These are phyloP conservation scores for Laothoe populi DNA, from an alignment of 2,888 invertebrate species.

Conservation along the genomic window DNA sequence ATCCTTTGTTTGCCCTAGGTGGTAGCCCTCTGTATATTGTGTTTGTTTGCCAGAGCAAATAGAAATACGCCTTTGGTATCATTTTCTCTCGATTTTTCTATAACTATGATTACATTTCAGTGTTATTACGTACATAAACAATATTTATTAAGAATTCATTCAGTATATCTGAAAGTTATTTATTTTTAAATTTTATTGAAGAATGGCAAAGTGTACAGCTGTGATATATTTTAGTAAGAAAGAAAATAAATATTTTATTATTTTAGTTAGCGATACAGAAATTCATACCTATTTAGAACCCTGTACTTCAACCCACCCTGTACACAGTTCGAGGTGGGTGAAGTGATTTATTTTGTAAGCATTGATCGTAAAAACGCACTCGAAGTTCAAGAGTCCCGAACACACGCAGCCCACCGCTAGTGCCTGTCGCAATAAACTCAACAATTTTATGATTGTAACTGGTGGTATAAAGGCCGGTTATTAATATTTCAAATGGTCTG, in stretches of 20 bases:
- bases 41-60: constrained; percentile 31
- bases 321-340: constrained; percentile 44
- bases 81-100: constrained; percentile 2
- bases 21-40: constrained; percentile 43
- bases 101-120: neutral
- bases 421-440: constrained; percentile 64
- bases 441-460: constrained; percentile 65
- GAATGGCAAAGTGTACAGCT: neutral
- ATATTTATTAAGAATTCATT: too few species aligned
- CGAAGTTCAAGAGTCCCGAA: constrained; percentile 57
- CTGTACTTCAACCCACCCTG: constrained; percentile 34
- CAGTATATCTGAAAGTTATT: too few species aligned
- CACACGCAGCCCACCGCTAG: constrained; percentile 55
- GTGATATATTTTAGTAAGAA: neutral
- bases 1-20: constrained; percentile 48
- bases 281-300: neutral
- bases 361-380: constrained; percentile 64
- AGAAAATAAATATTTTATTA: neutral
- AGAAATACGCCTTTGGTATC: constrained; percentile 27
- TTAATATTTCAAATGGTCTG: constrained; percentile 52
- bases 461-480: constrained; percentile 54
- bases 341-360: constrained; percentile 65
- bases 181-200: too few species aligned
- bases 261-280: neutral
- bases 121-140: neutral